Evolutionary conservation across 2,113 vertebrate genomes (phyloP).

Genomic region (Carlito syrichta): DNA sequence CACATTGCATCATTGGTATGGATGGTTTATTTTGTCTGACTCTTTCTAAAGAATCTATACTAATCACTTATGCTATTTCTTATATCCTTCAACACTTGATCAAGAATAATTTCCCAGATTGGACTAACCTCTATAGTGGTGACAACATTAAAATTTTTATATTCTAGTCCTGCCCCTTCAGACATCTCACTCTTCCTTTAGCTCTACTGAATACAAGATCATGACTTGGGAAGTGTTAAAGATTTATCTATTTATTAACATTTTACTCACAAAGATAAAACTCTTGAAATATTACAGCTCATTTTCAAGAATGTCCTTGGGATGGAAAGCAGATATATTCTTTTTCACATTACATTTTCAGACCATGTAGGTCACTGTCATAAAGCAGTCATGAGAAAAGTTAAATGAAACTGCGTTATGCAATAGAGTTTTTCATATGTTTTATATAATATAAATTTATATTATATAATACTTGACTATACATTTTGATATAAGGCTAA

Average conservation of each 20-base stretch:
- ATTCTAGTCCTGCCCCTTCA: not conserved
- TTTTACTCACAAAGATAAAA: constrained; percentile 72
- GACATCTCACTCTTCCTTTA: constrained; percentile 35
- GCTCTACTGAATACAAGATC: constrained; percentile 53
- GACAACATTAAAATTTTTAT: constrained; percentile 37
- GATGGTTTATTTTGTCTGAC: not conserved
- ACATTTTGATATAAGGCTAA: constrained; percentile 34
- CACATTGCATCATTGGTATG: not conserved
- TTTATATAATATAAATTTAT: constrained; percentile 57
- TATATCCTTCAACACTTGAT: not conserved
- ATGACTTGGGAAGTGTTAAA: constrained; percentile 61
- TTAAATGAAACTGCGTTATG: constrained; percentile 53
- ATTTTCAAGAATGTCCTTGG: constrained; percentile 72
- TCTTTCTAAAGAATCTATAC: not conserved
- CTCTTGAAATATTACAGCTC: constrained; percentile 62
- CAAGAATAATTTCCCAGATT: not conserved
- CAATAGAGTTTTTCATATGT: constrained; percentile 47
- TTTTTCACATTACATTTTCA: constrained; percentile 67
- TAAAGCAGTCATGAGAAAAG: constrained; percentile 67
- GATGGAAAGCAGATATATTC: constrained; percentile 67
- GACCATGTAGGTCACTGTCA: constrained; percentile 57
- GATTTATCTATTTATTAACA: constrained; percentile 75
- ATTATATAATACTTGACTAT: constrained; percentile 38
- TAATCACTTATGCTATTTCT: not conserved
- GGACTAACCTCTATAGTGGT: not conserved